A percentile compares a stretch with the other conserved stretches of the same genome.
Conservation (phyloP, 2,888 invertebrate species). For the Scrobipalpa atriplicella region DNA sequence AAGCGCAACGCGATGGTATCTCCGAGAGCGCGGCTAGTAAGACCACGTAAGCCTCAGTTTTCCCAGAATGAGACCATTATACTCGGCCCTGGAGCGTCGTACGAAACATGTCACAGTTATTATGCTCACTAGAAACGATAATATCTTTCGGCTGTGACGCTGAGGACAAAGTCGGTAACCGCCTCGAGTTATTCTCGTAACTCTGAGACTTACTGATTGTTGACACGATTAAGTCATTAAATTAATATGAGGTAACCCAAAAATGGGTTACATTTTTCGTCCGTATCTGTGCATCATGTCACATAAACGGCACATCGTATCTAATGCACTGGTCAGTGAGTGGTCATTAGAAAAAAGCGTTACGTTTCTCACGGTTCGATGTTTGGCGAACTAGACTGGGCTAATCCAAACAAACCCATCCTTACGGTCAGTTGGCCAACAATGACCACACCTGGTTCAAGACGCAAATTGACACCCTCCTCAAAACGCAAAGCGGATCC, state of each 20-base stretch:
- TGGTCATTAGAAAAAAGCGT: slow-evolving; percentile 50
- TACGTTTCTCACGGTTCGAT: slow-evolving; percentile 71
- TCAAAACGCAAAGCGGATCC: slow-evolving; percentile 60
- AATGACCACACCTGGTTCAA: slow-evolving; percentile 73
- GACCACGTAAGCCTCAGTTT: slow-evolving; percentile 68
- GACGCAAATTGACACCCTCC: slow-evolving; percentile 73
- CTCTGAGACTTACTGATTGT: slow-evolving; percentile 59
- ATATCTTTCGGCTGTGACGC: slow-evolving; percentile 74
- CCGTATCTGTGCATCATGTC: slow-evolving; percentile 20
- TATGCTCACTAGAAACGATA: slow-evolving; percentile 78
- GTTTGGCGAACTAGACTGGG: slow-evolving; percentile 63
- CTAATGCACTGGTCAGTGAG: slow-evolving; percentile 15
- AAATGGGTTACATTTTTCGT: slow-evolving; percentile 30
- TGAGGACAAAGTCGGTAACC: slow-evolving; percentile 55
- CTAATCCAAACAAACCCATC: slow-evolving; percentile 66
- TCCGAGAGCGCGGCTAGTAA: slow-evolving; percentile 66
- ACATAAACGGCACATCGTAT: slow-evolving; percentile 20
- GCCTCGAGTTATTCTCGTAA: slow-evolving; percentile 60
- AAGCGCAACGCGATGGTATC: slow-evolving; percentile 65
- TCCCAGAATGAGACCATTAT: slow-evolving; percentile 78
- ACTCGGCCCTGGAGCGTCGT: slow-evolving; percentile 69
- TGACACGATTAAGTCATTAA: slow-evolving; percentile 56
- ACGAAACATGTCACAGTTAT: slow-evolving; percentile 81
- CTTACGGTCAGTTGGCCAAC: slow-evolving; percentile 76
- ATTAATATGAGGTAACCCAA: slow-evolving; percentile 43